Base-by-base conservation (phyloP, 2,113 vertebrate genomes). In the Anas platyrhynchos region DNA sequence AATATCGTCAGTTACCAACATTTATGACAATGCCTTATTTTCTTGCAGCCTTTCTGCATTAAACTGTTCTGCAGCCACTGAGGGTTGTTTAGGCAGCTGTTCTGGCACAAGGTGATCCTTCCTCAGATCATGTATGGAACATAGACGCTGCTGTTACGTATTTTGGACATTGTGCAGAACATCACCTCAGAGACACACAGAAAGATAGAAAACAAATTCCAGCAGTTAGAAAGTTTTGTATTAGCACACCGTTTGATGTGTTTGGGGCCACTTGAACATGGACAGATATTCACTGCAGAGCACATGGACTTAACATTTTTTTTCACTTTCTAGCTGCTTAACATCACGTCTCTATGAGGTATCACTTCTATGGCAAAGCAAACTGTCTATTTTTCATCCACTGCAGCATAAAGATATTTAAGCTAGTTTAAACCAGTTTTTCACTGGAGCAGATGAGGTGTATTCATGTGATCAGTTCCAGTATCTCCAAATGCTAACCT, bases 1-100 rank as follows among this genome's bases (percentile, higher is more conserved):
- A 3, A 0, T 21, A 18, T 43, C 3, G 23, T 26, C 6, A 1
- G 6, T 32, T 48, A 67, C 7, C 20, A 38, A 16, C 11, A 48
- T 50, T 23, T 43, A 46, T n/a, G 65, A 88, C 36, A 88, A 3
- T 14, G 71, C 46, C 67, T 55, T 32, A 34, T 17, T 18, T 85
- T 82, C 79, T 93, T 89, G 36, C n/a, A 88, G 41, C 11, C 27
- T 23, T 85, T 84, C 50, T 20, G 44, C 4, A 2, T 62, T 44
- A 58, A 66, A 55, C 4, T 79, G 21, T 23, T 62, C 29, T 89
- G 23, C 26, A 58, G 48, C 20, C 23, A 23, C 23, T 41, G 38
- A 11, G 1, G 16, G 32, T 2, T 67, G 13, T 68, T 88, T 43
- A 79, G 62, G 55, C 21, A 88, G 29, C 29, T 69, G 13, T 85